A percentile compares a stretch with the other conserved stretches of the same genome.
Conservation (phyloP, 1,140 invertebrate species). For the Popillia japonica region DNA sequence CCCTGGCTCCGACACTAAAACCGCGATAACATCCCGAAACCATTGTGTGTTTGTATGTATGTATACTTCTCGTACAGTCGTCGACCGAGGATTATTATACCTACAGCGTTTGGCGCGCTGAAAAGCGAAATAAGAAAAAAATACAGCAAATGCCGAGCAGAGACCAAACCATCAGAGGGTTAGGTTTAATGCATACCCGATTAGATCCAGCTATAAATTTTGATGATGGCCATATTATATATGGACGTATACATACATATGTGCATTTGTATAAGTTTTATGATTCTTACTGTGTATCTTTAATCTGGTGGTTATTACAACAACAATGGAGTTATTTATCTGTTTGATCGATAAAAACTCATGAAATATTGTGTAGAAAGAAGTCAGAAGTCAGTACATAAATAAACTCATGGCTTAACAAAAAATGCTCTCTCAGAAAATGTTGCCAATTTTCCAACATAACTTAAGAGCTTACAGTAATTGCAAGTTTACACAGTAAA, state of each 20-base stretch:
- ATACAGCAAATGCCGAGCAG: not conserved
- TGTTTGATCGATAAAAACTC: not conserved
- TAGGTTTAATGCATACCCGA: slow-evolving; percentile 31
- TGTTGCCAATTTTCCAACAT: too few species aligned
- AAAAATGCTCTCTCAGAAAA: too few species aligned
- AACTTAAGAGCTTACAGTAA: too few species aligned
- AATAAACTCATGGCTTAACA: too few species aligned
- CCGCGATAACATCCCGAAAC: slow-evolving; percentile 43
- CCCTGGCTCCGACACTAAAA: slow-evolving; percentile 42
- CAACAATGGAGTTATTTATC: not conserved
- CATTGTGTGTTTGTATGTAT: slow-evolving; percentile 28
- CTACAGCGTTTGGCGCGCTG: not conserved
- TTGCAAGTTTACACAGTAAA: too few species aligned
- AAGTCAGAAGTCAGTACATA: too few species aligned
- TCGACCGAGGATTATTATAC: slow-evolving; percentile 19
- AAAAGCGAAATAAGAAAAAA: slow-evolving; percentile 25
- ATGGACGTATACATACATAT: slow-evolving; percentile 26
- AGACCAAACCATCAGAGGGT: slow-evolving; percentile 4
- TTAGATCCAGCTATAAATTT: slow-evolving; percentile 27
- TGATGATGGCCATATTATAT: slow-evolving; percentile 6
- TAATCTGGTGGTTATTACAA: not conserved
- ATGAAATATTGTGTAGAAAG: too few species aligned
- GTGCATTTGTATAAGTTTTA: slow-evolving; percentile 22
- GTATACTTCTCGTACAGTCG: slow-evolving; percentile 13
- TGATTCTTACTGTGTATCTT: not conserved